Evolutionary conservation across 2,113 vertebrate species (phyloP), one percentile per base, ranked within the genome.

Genomic region (Clarias batrachus): DNA sequence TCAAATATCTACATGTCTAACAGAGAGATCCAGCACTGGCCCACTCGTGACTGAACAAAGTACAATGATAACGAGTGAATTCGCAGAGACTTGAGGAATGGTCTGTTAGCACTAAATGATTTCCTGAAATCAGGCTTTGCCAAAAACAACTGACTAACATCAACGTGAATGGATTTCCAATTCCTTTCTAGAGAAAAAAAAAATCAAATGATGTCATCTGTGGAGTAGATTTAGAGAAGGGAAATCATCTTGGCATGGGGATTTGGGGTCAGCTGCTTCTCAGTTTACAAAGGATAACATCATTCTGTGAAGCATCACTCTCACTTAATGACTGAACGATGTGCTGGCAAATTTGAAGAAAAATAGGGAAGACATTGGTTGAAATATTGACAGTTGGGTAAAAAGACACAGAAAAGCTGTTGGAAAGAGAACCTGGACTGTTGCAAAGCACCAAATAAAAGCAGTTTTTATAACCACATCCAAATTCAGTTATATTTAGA

Each of bases 1-100:
- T 85, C 60, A 66, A 79, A 78, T 33, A 83, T 87, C 86, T 82
- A 87, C 68, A 90, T 80, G 77, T 77, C 13, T 68, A 54, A 59
- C 65, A 81, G 71, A 62, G 65, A 57, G 68, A 86, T 78, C 41
- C 63, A 62, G 82, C 17, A 56, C 17, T 86, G 74, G 73, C 85
- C 79, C 74, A 56, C 74, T 86, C 57, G 21, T 27, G n/a, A 82
- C 77, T 59, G 56, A 56, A 52, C 21, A 52, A 30, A 57, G 60
- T 52, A 52, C 80, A 82, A 41, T 48, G 52, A 81, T 82, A 57
- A 85, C 80, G 60, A 33, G 79, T 25, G 57, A 86, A 59, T 83
- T 80, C 79, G 59, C 9, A 87, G 83, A 87, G 77, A 19, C 30
- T 70, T 14, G 14, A n/a, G 21, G 78, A 84, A 86, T 27, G 54